Percentiles rank a stretch among this genome's conserved stretches.
phyloP scores from a whole-genome alignment of 2,888 invertebrate species.

The Brachyopa scutellaris region DNA sequence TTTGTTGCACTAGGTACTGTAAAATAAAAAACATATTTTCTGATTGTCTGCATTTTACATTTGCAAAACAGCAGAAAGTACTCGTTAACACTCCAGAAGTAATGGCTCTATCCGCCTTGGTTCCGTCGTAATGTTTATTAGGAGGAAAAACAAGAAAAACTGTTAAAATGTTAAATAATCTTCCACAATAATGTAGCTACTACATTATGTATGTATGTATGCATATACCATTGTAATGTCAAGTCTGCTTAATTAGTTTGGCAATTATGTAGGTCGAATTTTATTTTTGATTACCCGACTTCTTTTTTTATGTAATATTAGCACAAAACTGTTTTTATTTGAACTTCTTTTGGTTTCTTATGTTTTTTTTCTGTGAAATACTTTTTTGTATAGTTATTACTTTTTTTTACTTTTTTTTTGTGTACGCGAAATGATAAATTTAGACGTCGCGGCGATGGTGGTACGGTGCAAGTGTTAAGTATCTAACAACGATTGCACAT shows the following conservation, averaged over 20 bases:
- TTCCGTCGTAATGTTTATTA: slow-evolving; percentile 32
- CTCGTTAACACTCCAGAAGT: slow-evolving; percentile 39
- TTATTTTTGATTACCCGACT: slow-evolving; percentile 16
- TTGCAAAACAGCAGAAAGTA: slow-evolving; percentile 51
- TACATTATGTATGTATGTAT: no score
- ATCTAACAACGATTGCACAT: slow-evolving; percentile 71
- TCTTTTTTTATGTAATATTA: slow-evolving; percentile 60
- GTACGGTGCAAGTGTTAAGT: slow-evolving; percentile 50
- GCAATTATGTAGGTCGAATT: slow-evolving; percentile 66
- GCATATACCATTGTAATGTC: slow-evolving; percentile 53
- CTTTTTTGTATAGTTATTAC: slow-evolving; percentile 2
- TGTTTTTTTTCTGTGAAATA: not conserved
- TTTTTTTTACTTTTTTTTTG: slow-evolving; percentile 16
- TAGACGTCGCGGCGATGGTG: slow-evolving; percentile 35
- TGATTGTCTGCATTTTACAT: slow-evolving; percentile 18
- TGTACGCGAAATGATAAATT: slow-evolving; percentile 40
- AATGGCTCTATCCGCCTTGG: slow-evolving; percentile 20
- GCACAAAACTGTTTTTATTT: slow-evolving; percentile 48
- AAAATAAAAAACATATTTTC: slow-evolving; percentile 4
- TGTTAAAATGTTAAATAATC: slow-evolving; percentile 61
- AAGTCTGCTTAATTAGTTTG: slow-evolving; percentile 61
- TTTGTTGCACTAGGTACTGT: slow-evolving; percentile 53
- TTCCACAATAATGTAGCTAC: slow-evolving; percentile 36
- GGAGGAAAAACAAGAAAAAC: slow-evolving; percentile 52
- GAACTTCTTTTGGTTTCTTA: slow-evolving; percentile 1